Conservation (phyloP, 2,888 invertebrate species). For the Drosophila flavopinicola region DNA sequence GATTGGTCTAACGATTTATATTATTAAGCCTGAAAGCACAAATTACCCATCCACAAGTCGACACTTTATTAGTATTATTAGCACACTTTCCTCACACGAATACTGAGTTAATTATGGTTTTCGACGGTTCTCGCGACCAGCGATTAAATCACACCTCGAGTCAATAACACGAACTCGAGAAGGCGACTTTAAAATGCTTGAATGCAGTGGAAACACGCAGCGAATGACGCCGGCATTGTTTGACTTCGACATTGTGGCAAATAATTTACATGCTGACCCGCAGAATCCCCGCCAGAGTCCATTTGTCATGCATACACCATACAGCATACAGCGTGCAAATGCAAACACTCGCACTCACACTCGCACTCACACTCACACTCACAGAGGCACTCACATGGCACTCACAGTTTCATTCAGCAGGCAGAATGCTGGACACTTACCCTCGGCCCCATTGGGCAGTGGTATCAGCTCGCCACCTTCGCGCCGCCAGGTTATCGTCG, state of each 20-base stretch:
- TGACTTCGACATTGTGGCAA: constrained; percentile 49
- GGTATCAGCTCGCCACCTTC: constrained; percentile 92
- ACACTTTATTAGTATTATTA: constrained; percentile 5
- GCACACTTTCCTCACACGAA: constrained; percentile 24
- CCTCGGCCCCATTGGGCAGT: constrained; percentile 88
- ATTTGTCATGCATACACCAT: constrained; percentile 57
- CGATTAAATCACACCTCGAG: constrained; percentile 2
- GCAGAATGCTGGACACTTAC: constrained; percentile 84
- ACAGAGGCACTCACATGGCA: constrained; percentile 5
- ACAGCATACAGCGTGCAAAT: constrained; percentile 26
- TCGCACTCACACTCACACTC: not conserved
- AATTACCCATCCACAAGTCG: not conserved
- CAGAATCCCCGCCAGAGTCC: constrained; percentile 40
- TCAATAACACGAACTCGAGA: constrained; percentile 18
- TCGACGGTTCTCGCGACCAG: constrained; percentile 10
- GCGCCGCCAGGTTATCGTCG: constrained; percentile 94
- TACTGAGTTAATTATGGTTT: constrained; percentile 36
- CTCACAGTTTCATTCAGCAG: constrained; percentile 7
- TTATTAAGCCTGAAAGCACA: constrained; percentile 6
- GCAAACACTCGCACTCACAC: constrained; percentile 16
- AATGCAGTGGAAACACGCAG: constrained; percentile 56
- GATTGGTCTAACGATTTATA: not conserved
- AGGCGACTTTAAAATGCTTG: constrained; percentile 44
- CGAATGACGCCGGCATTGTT: constrained; percentile 26
- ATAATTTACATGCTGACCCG: constrained; percentile 54